Evolutionary conservation across 2,797 vertebrate genomes (phyloP).

Genomic region (Mormyrops boulengeri): DNA sequence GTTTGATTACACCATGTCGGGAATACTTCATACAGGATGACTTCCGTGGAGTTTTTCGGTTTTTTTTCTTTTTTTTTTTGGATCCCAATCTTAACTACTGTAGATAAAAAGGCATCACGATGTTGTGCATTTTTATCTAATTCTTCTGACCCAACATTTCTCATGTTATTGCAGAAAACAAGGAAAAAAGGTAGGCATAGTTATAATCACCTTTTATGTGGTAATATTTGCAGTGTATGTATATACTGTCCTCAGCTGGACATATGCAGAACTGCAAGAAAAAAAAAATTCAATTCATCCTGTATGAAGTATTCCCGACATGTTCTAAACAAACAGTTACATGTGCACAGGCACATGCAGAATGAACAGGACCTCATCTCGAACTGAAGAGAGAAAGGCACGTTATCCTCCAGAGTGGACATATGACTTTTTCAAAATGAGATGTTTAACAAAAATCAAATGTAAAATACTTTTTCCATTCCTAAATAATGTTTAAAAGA

Average conservation of each 20-base stretch:
- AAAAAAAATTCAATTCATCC: not conserved
- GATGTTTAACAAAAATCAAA: not conserved
- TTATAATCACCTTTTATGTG: not conserved
- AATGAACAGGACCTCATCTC: not conserved
- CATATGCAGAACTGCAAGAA: not conserved
- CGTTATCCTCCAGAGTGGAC: not conserved
- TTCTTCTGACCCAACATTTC: not conserved
- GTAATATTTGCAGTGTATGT: not conserved
- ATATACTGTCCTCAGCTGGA: slow-evolving; percentile 7
- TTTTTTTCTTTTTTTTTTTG: not conserved
- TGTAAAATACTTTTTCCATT: not conserved
- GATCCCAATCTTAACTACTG: not conserved
- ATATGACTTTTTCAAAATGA: not conserved
- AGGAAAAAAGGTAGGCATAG: not conserved
- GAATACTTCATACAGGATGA: not conserved
- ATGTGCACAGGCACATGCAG: not conserved
- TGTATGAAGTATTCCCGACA: not conserved
- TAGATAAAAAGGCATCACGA: not conserved
- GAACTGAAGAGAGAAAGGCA: not conserved
- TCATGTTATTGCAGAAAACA: not conserved
- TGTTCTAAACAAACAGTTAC: not conserved
- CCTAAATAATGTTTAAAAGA: not conserved
- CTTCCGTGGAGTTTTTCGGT: not conserved
- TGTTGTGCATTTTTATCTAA: not conserved
- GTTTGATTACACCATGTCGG: not conserved